Base-by-base conservation (phyloP, 2,113 vertebrate species). In the Gasterosteus nipponicus region DNA sequence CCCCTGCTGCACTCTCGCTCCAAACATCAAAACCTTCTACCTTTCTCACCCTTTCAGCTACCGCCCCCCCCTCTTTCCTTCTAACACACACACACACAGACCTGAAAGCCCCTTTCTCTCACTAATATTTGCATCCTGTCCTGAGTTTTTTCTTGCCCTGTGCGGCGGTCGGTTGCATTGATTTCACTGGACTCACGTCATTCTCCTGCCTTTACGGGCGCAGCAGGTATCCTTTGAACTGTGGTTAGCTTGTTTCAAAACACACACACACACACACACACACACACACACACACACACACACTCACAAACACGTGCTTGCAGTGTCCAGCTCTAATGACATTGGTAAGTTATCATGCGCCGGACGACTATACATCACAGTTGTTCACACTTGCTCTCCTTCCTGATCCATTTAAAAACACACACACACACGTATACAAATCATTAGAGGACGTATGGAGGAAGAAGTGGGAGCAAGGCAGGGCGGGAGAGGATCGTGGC, bases 211-310 rank as follows among this genome's bases (percentile, higher is more conserved):
- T 89, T 92, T 86, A 91, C 64, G 9, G 84, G 85, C 85, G 0
- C 90, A 91, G 91, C 88, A 67, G 90, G 93, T 71, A 80, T 65
- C 77, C 84, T 90, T 90, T 89, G 88, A 91, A 92, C 92, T 89
- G 75, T 63, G 71, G 65, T 70, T 38, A 35, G 75, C 65, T 72
- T 51, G 53, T 80, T 90, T 87, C 72, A 86, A 91, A 86, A 66
- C 65, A 41, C 18, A 86, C 78, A 65, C 51, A 41, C 75, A 31
- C 2, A 68, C 53, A 49, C 49, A 64, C 61, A 83, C 87, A 91
- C 81, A 41, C 75, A 31, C 2, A 68, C 53, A 49, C 49, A 64
- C 61, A 83, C 87, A 91, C 81, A 46, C 59, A 67, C 62, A 80
- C 86, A 22, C 1, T 46, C 33, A 31, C 62, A 67, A 49, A 81